Conservation (phyloP, 2,888 invertebrate genomes). For the Eilema caniola region DNA sequence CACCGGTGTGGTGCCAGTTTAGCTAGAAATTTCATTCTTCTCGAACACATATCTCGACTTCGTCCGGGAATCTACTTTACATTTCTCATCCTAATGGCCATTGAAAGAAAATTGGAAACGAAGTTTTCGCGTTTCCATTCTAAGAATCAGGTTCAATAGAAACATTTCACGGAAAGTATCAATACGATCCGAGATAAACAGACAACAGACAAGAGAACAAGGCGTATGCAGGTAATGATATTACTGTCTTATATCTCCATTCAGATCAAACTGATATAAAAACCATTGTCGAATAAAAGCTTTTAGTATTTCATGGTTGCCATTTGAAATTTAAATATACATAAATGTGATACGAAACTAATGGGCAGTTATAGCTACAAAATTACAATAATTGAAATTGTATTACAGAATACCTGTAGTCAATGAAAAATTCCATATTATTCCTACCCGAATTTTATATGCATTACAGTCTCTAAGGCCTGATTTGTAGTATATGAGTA, state of each 20-base stretch:
- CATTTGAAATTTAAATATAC: conserved; percentile 19
- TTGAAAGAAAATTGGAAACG: conserved; percentile 86
- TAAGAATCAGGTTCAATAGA: conserved; percentile 63
- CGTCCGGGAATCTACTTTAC: conserved; percentile 84
- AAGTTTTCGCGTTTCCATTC: conserved; percentile 80
- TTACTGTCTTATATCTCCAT: conserved; percentile 36
- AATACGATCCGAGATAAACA: conserved; percentile 61
- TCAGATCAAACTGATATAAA: conserved; percentile 38
- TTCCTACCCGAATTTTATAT: conserved; percentile 28
- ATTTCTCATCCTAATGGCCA: conserved; percentile 87
- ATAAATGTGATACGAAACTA: not conserved
- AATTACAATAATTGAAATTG: conserved; percentile 8
- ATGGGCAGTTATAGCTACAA: not conserved
- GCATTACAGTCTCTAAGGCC: conserved; percentile 15
- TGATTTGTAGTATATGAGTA: conserved; percentile 37
- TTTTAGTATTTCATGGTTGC: conserved; percentile 8
- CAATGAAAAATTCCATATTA: conserved; percentile 12
- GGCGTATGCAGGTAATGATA: conserved; percentile 40
- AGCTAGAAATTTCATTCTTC: conserved; percentile 84
- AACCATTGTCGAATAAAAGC: conserved; percentile 24
- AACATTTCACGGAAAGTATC: conserved; percentile 65
- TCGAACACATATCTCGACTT: conserved; percentile 84
- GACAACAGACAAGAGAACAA: conserved; percentile 53
- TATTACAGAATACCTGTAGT: not conserved
- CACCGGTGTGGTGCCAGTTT: conserved; percentile 69